phyloP scores from a whole-genome alignment of 1,140 invertebrate genomes.

The Zaprionus ghesquierei region DNA sequence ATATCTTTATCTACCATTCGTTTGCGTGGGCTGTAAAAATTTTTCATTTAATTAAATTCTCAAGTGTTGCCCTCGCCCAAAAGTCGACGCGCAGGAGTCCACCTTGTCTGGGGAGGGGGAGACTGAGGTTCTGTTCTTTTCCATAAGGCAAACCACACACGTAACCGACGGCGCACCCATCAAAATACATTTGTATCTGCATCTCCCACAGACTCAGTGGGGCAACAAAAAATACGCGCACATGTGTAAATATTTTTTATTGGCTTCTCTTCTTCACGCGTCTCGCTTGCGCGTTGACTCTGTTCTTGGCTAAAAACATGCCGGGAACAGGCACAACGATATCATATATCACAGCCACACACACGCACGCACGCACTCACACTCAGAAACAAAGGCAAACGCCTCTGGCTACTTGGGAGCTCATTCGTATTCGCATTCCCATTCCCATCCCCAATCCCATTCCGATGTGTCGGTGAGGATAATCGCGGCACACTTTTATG shows the following conservation, averaged over 20 bases:
- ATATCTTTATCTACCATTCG: background rate
- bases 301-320: constrained; percentile 10
- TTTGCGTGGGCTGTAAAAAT: constrained; percentile 25
- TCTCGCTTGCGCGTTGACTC: constrained; percentile 20
- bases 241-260: constrained; percentile 78
- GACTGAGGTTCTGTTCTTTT: constrained; percentile 9
- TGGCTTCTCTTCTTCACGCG: constrained; percentile 40
- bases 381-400: background rate
- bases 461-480: constrained; percentile 55
- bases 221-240: constrained; percentile 21
- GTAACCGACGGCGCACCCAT: constrained; percentile 42
- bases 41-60: constrained; percentile 56
- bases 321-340: constrained; percentile 18
- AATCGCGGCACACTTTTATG: constrained; percentile 58
- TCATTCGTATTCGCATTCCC: constrained; percentile 4
- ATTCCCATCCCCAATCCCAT: constrained; percentile 14
- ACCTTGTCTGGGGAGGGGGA: constrained; percentile 1
- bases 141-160: constrained; percentile 17
- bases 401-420: constrained; percentile 14
- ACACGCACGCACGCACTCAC: background rate
- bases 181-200: constrained; percentile 71
- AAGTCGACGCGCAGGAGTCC: background rate
- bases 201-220: constrained; percentile 9
- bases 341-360: constrained; percentile 40
- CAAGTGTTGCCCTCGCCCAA: constrained; percentile 23